Percentiles rank a stretch among this genome's conserved stretches.
These are phyloP conservation scores for Bubo blakistoni DNA, from an alignment of 2,113 vertebrate species.

Conservation along the genomic window DNA sequence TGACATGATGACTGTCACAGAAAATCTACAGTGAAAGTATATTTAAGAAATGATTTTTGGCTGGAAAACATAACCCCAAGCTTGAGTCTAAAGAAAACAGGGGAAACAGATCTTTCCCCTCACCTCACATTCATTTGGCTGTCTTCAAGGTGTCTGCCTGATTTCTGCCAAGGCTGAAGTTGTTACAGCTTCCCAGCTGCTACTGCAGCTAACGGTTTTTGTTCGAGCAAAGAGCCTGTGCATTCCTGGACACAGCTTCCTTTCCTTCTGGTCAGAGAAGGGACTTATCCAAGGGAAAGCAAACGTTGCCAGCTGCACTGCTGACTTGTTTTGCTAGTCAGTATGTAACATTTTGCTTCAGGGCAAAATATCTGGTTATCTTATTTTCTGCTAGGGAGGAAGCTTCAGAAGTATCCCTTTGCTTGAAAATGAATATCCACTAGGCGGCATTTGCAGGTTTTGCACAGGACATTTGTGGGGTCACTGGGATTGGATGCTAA, in stretches of 20 bases:
- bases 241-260: background rate
- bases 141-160: background rate
- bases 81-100: background rate
- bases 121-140: slow-evolving; percentile 18
- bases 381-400: background rate
- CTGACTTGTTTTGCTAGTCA: background rate
- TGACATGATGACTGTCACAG: background rate
- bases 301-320: background rate
- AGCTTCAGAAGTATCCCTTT: background rate
- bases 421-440: background rate
- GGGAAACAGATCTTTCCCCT: background rate
- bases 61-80: background rate
- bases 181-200: slow-evolving; percentile 27
- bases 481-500: background rate
- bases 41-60: slow-evolving; percentile 10
- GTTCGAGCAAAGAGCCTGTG: slow-evolving; percentile 7
- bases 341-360: background rate
- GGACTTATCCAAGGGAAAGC: background rate
- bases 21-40: background rate
- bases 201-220: background rate
- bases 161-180: slow-evolving; percentile 20
- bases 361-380: background rate
- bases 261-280: slow-evolving; percentile 10
- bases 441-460: background rate
- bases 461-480: background rate